Base-by-base conservation (phyloP, 2,888 invertebrate species). In the Drosophila mayaguana region DNA sequence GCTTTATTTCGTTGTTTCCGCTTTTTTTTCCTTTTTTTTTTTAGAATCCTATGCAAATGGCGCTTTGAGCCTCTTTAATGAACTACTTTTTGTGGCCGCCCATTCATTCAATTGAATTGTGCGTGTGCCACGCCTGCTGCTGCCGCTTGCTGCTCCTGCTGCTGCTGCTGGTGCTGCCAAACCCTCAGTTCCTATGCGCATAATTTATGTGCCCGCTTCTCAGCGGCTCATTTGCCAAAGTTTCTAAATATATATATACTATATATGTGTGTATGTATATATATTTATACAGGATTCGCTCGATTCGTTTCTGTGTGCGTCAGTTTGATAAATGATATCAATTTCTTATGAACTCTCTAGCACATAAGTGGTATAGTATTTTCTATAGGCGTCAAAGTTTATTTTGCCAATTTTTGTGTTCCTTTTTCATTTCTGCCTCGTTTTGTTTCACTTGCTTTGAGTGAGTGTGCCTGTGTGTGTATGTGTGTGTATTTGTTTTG, bases 291-390 rank as follows among this genome's bases (percentile, higher is more conserved):
- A 60, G 65, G 82, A 83, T 72, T 78, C 70, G 64, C 64, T 66
- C 51, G 61, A 59, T 69, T 63, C 57, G 46, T 40, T 54, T 48
- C 68, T 84, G 70, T 69, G 63, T 76, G 80, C 83, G 80, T 85
- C 86, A 85, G 75, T 77, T 88, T 85, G 84, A 85, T 83, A 88
- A 85, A 85, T 85, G 83, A 83, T 88, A 85, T 85, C 84, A 88
- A 85, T 85, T 88, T 85, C 84, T 88, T 84, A 88, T 86, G 75
- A 81, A 84, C 70, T 80, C 72, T 56, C 34, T 38, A 34, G 63
- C 63, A 70, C 51, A 63, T 25, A 50, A 55, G 63, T 50, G 40
- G 18, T 50, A 40, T 57, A 45, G 51, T 69, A 48, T 63, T 60
- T 50, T 50, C 48, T 59, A 55, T 59, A 70, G 81, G 71, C 83